These are phyloP conservation scores for Lophius americanus DNA, from an alignment of 2,797 vertebrate species.

Conservation along the genomic window DNA sequence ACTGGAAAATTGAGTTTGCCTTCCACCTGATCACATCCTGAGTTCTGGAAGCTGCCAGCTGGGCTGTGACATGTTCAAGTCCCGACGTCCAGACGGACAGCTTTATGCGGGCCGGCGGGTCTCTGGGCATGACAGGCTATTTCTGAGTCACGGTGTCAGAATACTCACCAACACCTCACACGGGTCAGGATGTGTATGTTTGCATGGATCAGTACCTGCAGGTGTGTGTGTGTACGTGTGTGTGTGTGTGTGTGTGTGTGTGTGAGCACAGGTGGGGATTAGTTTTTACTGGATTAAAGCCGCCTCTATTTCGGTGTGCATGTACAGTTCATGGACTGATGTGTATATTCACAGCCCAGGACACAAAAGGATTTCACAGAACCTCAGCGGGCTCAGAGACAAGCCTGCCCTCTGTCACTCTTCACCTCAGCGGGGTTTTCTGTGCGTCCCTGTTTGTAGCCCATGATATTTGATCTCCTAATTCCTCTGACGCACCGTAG, in stretches of 20 bases:
- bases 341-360: constrained; percentile 27
- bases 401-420: constrained; percentile 22
- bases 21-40: constrained; percentile 8
- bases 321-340: constrained; percentile 6
- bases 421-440: constrained; percentile 33
- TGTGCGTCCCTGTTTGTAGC: constrained; percentile 4
- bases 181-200: constrained; percentile 15
- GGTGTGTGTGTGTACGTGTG: constrained; percentile 15
- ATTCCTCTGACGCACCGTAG: constrained; percentile 40
- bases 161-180: constrained; percentile 62
- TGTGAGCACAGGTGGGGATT: background rate
- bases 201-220: constrained; percentile 10
- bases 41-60: background rate
- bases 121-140: constrained; percentile 78
- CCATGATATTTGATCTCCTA: constrained; percentile 37
- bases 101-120: constrained; percentile 58
- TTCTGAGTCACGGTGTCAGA: constrained; percentile 71
- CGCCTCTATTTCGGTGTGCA: constrained; percentile 30
- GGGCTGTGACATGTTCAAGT: constrained; percentile 3
- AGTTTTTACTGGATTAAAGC: constrained; percentile 32
- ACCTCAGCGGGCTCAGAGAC: constrained; percentile 12
- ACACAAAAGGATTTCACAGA: constrained; percentile 16
- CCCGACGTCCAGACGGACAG: constrained; percentile 2
- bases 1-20: constrained; percentile 26
- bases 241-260: constrained; percentile 10